These are phyloP conservation scores for Scopus umbretta DNA, from an alignment of 2,113 vertebrate genomes.

Conservation along the genomic window DNA sequence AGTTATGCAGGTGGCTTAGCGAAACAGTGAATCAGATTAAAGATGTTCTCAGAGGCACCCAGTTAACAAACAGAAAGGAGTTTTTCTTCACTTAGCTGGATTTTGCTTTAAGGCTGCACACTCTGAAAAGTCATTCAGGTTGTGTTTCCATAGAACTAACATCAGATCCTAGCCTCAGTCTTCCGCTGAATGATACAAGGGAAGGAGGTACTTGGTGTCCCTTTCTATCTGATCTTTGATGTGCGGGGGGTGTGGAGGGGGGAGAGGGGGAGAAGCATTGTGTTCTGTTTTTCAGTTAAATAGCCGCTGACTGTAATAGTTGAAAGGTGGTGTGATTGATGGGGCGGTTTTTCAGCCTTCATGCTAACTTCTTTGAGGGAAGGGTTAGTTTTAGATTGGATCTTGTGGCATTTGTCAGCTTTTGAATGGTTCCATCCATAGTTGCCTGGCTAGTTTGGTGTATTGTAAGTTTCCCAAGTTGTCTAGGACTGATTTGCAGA, in stretches of 20 bases:
- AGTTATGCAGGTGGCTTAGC: neutral
- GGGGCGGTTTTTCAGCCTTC: neutral
- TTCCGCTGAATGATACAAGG: neutral
- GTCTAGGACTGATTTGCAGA: neutral
- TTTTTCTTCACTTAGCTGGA: neutral
- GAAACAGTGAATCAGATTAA: neutral
- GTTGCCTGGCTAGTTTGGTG: neutral
- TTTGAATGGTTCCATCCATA: neutral
- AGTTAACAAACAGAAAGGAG: neutral
- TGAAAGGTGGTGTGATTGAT: neutral
- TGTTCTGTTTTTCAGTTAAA: neutral
- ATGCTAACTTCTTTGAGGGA: neutral
- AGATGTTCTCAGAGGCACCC: neutral
- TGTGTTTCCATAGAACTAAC: neutral
- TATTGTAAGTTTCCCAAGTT: neutral
- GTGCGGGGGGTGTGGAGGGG: too few species aligned
- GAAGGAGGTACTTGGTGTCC: neutral
- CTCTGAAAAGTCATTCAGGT: neutral
- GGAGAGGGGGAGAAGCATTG: fast-evolving
- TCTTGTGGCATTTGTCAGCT: neutral
- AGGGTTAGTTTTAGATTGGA: neutral
- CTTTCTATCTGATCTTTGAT: neutral
- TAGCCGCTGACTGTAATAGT: neutral
- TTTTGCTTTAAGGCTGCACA: neutral
- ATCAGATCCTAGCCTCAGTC: neutral